Percentiles rank a stretch among this genome's conserved stretches.
Conservation (phyloP, 2,113 vertebrate species). For the Nibea coibor region DNA sequence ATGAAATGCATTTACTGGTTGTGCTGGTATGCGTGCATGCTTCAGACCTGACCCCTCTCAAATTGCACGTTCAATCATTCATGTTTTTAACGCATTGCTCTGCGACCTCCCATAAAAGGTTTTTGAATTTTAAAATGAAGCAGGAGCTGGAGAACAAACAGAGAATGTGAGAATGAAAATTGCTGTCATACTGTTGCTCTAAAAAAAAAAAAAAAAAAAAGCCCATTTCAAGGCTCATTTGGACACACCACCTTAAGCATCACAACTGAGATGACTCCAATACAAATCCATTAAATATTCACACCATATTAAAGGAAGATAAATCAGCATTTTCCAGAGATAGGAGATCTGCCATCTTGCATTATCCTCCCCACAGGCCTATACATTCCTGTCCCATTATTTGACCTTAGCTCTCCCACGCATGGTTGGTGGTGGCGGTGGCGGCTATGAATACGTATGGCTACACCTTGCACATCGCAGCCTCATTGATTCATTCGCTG, state of each 20-base stretch:
- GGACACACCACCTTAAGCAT: conserved; percentile 30
- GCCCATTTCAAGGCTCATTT: conserved; percentile 21
- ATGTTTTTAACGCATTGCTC: background rate
- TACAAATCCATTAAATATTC: conserved; percentile 67
- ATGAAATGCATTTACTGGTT: conserved; percentile 5
- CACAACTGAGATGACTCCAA: conserved; percentile 84
- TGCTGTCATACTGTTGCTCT: background rate
- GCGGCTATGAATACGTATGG: conserved; percentile 26
- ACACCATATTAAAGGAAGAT: conserved; percentile 37
- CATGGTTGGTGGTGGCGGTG: conserved; percentile 12
- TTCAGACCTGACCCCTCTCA: background rate
- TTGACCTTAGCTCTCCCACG: conserved; percentile 37
- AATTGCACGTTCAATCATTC: conserved; percentile 13
- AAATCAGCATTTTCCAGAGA: conserved; percentile 56
- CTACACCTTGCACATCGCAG: conserved; percentile 52
- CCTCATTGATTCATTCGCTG: conserved; percentile 61
- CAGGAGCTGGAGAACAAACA: background rate
- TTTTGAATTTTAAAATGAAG: conserved; percentile 26
- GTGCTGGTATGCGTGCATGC: background rate
- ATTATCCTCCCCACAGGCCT: conserved; percentile 45
- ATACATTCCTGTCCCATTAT: conserved; percentile 36
- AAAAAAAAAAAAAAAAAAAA: conserved; percentile 2
- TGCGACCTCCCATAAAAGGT: conserved; percentile 8
- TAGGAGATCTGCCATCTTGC: conserved; percentile 30
- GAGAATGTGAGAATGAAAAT: conserved; percentile 22